Base-by-base conservation (phyloP, 2,888 invertebrate genomes). In the Nymphalis polychloros region DNA sequence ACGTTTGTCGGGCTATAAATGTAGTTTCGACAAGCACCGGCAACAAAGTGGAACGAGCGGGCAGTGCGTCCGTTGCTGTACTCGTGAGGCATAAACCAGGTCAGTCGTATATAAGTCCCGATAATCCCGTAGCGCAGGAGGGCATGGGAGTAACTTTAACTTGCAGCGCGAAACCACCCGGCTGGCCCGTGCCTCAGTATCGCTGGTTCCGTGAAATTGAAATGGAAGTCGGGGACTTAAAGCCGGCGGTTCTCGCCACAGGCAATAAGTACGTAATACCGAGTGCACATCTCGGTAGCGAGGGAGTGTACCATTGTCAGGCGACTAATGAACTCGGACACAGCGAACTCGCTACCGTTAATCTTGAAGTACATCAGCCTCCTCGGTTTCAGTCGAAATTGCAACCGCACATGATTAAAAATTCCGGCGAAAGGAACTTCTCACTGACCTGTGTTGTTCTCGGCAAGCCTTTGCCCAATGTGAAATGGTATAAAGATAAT, bases 101-200 rank as follows among this genome's bases (percentile, higher is more conserved):
- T 0, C 95, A 95, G 69, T 97, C 97, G 0, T 93, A 94, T 75
- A 96, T 98, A 64, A 96, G 96, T 49, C 97, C 97, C 1, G 96
- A 96, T 78, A 94, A 95, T 63, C 97, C 97, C 0, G 95, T 97
- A 57, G 97, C 97, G 5, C 96, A 96, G 67, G 97, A 97, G 81
- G 97, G 97, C 2, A 94, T 96, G 4, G 95, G 96, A 0, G 96
- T 97, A 1, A 97, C 96, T 2, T 93, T 97, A 17, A 97, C 96
- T 0, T 98, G 98, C 81, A 95, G 95, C 52, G 97, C 98, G 0
- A 95, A 95, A 74, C 98, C 98, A 0, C 97, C 97, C 0, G 98
- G 98, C n/a, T 98, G 97, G 96, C 98, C 98, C 0, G 96, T 96
- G 31, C 97, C 98, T 0, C 96, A 96, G 81, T 98, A 96, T 87